Base-by-base conservation (phyloP, 2,888 invertebrate genomes). In the Odontothrips loti region DNA sequence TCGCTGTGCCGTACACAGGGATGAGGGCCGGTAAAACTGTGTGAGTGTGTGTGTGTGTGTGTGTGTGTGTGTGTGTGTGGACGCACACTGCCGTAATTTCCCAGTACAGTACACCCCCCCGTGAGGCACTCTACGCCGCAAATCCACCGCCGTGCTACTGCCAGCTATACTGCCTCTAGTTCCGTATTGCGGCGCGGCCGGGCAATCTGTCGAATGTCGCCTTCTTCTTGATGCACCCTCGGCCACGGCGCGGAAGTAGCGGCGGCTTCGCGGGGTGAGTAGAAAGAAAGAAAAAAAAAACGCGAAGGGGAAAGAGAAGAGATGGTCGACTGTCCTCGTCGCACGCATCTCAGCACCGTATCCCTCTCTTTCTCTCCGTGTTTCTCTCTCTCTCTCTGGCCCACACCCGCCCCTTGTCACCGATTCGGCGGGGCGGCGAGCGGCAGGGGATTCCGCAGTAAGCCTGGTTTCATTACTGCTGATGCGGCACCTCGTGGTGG, bases 401-500 rank as follows among this genome's bases (percentile, higher is more conserved):
- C 15, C 58, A n/a, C 58, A 6, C 58, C 51, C 51, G 51, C 51
- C 58, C 58, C 58, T 58, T 58, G 58, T 58, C 58, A 58, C 58
- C 58, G 34, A 43, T 43, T 43, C 34, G 34, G 34, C 34, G 34
- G 34, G 34, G 34, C 34, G 34, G 34, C 34, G 34, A 43, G 34
- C 34, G 34, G 51, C 51, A n/a, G 58, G 58, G 17, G 58, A 58
- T 15, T 58, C 58, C 58, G 58, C 58, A 58, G 58, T 58, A 58
- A 58, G 58, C 58, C 58, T 58, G 58, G 58, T 58, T 58, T 58
- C 58, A 58, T 58, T 58, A 58, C 58, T 20, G 58, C 58, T 58
- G 58, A 58, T 58, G 17, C 58, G n/a, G 58, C 58, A n/a, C 51
- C 15, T 20, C 15, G 6, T 20, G 15, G 51, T 17, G 15, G 58